Evolutionary conservation across 1,140 invertebrate species (phyloP), one percentile per base, ranked within the genome.

Genomic region (Pseudomyrmex concolor): DNA sequence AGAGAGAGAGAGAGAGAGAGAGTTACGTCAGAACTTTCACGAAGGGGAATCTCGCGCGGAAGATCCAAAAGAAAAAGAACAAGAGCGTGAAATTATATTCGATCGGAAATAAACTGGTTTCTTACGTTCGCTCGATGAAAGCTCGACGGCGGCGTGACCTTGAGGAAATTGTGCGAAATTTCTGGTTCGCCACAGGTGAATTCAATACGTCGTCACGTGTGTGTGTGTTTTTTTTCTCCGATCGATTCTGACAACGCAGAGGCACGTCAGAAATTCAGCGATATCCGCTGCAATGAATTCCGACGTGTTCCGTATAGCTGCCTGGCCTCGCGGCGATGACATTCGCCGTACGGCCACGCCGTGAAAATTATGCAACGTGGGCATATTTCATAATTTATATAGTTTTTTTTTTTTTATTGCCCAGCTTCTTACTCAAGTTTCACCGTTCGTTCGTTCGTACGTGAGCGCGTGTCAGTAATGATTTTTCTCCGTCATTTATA

Each of bases 1-100:
- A n/a, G n/a, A n/a, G n/a, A n/a, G n/a, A n/a, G n/a, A n/a, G n/a
- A n/a, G n/a, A n/a, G n/a, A n/a, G n/a, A n/a, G n/a, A n/a, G n/a
- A 55, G 51, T 91, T 89, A 85, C 88, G 63, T 87, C 84, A 89
- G 70, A 55, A 89, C 87, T 91, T 91, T 91, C 89, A 83, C 89
- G 85, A 43, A 45, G 51, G 50, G 51, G 74, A 50, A 89, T 88
- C 89, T 89, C 86, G 64, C 25, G 25, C 25, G 25, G 25, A 0
- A 34, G 34, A 34, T 34, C 34, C 34, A 7, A 34, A 7, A 34
- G 34, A 34, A 34, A 15, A 34, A 15, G 54, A 13, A 15, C 25
- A 66, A 43, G n/a, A 22, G n/a, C 22, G 12, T 50, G 50, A 62
- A 48, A n/a, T 34, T 34, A 34, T 34, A 34, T 34, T 34, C 34